phyloP scores from a whole-genome alignment of 2,888 invertebrate genomes.

The Carcina quercana region DNA sequence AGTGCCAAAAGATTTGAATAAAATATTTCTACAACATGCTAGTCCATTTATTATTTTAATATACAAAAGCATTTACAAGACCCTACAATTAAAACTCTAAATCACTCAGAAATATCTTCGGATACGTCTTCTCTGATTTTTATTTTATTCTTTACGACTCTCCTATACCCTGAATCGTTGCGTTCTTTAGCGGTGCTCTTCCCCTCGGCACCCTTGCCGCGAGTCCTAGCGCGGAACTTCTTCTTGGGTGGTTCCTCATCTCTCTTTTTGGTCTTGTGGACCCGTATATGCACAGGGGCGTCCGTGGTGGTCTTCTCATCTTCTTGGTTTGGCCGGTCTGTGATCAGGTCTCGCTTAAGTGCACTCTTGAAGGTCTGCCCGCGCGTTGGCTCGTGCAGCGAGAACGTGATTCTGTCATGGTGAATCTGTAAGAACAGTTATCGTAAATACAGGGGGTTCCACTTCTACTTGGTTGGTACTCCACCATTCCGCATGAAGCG shows the following conservation, averaged over 20 bases:
- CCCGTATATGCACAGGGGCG: constrained; percentile 13
- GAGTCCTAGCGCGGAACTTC: constrained; percentile 33
- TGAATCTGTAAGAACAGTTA: constrained; percentile 39
- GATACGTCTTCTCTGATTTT: constrained; percentile 55
- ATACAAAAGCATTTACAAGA: too few relatives aligned
- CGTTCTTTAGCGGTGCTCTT: constrained; percentile 49
- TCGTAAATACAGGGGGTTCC: too few relatives aligned
- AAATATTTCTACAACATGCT: too few relatives aligned
- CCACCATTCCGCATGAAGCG: too few relatives aligned
- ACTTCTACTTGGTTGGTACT: too few relatives aligned
- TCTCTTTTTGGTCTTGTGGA: constrained; percentile 31
- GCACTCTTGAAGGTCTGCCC: constrained; percentile 65
- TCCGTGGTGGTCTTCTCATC: constrained; percentile 32
- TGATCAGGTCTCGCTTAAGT: constrained; percentile 41
- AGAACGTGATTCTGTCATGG: constrained; percentile 62
- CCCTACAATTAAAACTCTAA: too few relatives aligned
- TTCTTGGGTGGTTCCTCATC: constrained; percentile 31
- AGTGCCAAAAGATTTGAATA: too few relatives aligned
- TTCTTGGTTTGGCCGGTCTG: too few relatives aligned
- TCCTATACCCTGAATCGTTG: constrained; percentile 43
- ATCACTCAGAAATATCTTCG: constrained; percentile 56
- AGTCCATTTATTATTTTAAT: too few relatives aligned
- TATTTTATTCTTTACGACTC: constrained; percentile 45
- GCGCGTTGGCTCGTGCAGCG: constrained; percentile 56
- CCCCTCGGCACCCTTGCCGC: constrained; percentile 37